These are phyloP conservation scores for Sminthurides aquaticus DNA, from an alignment of 2,888 invertebrate species.

Conservation along the genomic window DNA sequence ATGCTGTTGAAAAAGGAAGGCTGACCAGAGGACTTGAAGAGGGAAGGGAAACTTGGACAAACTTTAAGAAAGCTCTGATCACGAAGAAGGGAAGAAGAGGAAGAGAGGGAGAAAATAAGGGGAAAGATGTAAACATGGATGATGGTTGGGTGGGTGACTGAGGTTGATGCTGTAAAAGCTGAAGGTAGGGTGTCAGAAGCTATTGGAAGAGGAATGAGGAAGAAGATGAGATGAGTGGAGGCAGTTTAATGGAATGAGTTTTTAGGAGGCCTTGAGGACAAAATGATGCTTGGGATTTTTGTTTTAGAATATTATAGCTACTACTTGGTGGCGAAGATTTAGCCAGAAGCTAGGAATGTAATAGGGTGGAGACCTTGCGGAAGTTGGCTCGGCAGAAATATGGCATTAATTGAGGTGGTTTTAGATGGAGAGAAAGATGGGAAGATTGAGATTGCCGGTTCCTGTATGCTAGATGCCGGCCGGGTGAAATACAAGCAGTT, in stretches of 20 bases:
- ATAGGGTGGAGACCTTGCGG: background rate
- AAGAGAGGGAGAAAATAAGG: no score
- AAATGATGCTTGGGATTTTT: background rate
- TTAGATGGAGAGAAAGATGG: background rate
- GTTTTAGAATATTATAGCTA: background rate
- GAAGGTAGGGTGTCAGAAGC: no score
- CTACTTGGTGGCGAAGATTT: no score
- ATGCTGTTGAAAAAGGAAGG: no score
- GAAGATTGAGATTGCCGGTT: background rate
- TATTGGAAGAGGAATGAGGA: background rate
- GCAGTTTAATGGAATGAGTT: conserved; percentile 30
- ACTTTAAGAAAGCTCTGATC: no score
- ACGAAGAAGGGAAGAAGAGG: no score
- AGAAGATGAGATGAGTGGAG: conserved; percentile 22
- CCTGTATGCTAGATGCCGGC: no score
- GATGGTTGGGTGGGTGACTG: background rate
- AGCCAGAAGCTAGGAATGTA: background rate
- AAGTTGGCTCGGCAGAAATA: background rate
- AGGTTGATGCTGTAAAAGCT: no score
- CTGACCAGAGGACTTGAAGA: no score
- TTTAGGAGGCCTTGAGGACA: conserved; percentile 11
- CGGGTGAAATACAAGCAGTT: no score
- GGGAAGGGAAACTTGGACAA: no score
- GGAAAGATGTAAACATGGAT: background rate
- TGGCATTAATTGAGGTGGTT: background rate